Evolutionary conservation across 1,140 invertebrate genomes (phyloP), one percentile per base, ranked within the genome.

Genomic region (Harpegnathos saltator): DNA sequence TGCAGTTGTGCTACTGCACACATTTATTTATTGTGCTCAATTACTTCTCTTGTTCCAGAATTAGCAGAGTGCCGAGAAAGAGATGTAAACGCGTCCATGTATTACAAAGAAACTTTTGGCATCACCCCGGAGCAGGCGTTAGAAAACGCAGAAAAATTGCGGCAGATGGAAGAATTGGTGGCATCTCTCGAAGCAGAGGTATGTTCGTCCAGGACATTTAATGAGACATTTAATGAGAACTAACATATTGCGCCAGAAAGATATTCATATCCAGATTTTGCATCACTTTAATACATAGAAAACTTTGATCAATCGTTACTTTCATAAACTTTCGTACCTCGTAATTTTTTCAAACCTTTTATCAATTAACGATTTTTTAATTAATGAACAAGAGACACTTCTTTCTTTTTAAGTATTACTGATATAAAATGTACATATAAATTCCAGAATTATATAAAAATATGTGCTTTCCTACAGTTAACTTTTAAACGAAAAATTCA

Each of bases 101-200:
- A 90, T 74, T 94, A 91, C 22, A 91, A 93, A 75, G 91, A 93
- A 75, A 75, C 90, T 0, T 93, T 90, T 85, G 93, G 93, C n/a
- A 92, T 94, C 26, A 91, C 92, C 26, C 91, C 92, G 3, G 93
- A 94, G 71, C 75, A 86, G 48, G 90, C 90, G 1, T 58, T 94
- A 44, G 92, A 94, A 68, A 93, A 91, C 50, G 85, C 90, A 26
- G 92, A 94, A 62, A 94, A 94, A 72, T 74, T 94, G 14, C 86
- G 86, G 15, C 91, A 94, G 68, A 89, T 93, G 89, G 93, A 94
- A 82, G 92, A 93, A 78, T 50, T 94, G 14, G 88, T 94, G 3
- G 85, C 88, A 38, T 93, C 93, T 22, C 86, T 94, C 4, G 93
- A 94, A 84, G 88, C 89, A 24, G 93, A 94, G 86, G 94, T 94